Evolutionary conservation across 37 sponge, comb jelly and placozoan genomes (phyloP), one percentile per base, ranked within the genome.

Genomic region (Tethya wilhelma): DNA sequence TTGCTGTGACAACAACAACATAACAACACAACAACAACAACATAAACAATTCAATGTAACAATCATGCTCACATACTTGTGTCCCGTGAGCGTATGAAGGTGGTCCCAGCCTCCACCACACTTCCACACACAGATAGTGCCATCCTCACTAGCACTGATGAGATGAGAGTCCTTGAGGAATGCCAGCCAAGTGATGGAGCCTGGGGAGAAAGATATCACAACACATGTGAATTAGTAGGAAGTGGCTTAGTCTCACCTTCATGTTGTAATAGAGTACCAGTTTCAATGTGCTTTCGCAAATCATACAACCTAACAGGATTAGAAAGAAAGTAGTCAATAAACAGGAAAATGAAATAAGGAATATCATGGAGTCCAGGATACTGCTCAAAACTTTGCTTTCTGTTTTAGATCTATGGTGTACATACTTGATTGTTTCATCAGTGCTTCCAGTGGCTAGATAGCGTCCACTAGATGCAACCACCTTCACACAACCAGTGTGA

Each of bases 131-230:
- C 82, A 79, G 2, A 90, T 78, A 25, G 59, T 80, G 6, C 86
- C 78, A 67, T 90, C 91, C 32, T 90, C 91, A 71, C 91, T 86
- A n/a, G 83, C 78, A 82, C 91, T 90, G 71, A 81, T 20, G 55
- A 89, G 46, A 41, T 77, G 85, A 12, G 73, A 67, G 65, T 76
- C 68, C 25, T 70, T 60, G 42, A 57, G 32, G 73, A 90, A 90
- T 12, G 26, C 31, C 67, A 90, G 70, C 20, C 72, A 76, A 5
- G 73, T 86, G n/a, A 90, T 86, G 38, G 91, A 65, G n/a, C 86
- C 91, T 90, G 55, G 0, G 37, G 0, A 53, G 25, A 58, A 1
- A 81, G 14, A 69, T 4, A 56, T 1, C 1, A 71, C 36, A 73
- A 25, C 26, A 71, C 25, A 4, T 34, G 4, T 44, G 17, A 14